Base-by-base conservation (phyloP, 2,113 vertebrate genomes). In the Alectura lathami region DNA sequence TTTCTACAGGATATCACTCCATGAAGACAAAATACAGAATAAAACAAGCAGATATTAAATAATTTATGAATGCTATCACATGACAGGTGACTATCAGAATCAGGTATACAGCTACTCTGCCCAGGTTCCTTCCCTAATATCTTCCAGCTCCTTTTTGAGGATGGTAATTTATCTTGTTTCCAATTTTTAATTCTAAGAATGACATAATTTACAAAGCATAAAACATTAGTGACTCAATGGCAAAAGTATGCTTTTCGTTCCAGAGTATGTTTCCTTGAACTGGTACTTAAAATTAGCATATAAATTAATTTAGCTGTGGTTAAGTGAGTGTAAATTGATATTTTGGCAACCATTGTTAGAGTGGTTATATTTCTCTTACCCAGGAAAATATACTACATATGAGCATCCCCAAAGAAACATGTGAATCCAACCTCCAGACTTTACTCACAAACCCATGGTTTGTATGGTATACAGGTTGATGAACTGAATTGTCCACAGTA, bases 31-130 rank as follows among this genome's bases (percentile, higher is more conserved):
- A 93, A 88, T 50, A 50, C 32, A 51, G 74, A 77, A 88, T 80
- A 83, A 88, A 95, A 97, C 63, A 67, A 81, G n/a, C 32, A 91
- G 57, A 93, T 96, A 93, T 94, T 90, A 95, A 96, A 94, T 92
- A 78, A 93, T 84, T 88, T 90, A 84, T 96, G 94, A 91, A 3
- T 87, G 30, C 36, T 92, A 78, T 93, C 91, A 84, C 22, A 73
- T 43, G 57, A 72, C 50, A 69, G 11, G 24, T 86, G 48, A 88
- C 80, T 50, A 68, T 27, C 36, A 93, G 11, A 47, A 51, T 62
- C 68, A 90, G 15, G 11, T 9, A 1, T 60, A 78, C 34, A 36
- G 6, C 7, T 48, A 4, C 24, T 18, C 16, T 76, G 21, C 5
- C 60, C 43, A 43, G 6, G 10, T 83, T 75, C 40, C 8, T 53